phyloP scores from a whole-genome alignment of 2,797 vertebrate genomes.

The Melanogrammus aeglefinus region DNA sequence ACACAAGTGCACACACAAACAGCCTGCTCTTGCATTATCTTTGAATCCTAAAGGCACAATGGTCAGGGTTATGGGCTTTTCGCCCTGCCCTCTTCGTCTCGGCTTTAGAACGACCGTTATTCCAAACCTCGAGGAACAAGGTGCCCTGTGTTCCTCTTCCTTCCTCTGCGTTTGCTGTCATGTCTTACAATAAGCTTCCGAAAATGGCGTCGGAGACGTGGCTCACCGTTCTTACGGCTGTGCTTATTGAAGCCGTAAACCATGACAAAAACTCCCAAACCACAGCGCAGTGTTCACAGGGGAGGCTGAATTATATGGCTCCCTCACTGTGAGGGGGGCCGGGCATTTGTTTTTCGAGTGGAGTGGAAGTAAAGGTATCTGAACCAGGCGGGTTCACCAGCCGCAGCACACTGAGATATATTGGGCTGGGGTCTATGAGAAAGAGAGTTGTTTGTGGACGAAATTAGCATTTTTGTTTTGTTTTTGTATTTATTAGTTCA shows the following conservation, averaged over 20 bases:
- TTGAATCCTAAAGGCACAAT: slow-evolving; percentile 20
- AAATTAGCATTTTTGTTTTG: not conserved
- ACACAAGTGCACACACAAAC: slow-evolving; percentile 20
- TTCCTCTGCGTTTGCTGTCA: slow-evolving; percentile 24
- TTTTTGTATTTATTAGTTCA: not conserved
- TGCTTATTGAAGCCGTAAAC: slow-evolving; percentile 55
- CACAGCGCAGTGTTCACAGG: slow-evolving; percentile 17
- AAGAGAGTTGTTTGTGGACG: not conserved
- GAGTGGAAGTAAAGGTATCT: slow-evolving; percentile 37
- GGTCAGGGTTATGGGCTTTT: slow-evolving; percentile 5
- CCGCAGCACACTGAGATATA: slow-evolving; percentile 25
- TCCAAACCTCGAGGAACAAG: not conserved
- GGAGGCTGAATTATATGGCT: slow-evolving; percentile 23
- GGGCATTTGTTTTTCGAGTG: slow-evolving; percentile 40
- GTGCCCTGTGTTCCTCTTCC: slow-evolving; percentile 17
- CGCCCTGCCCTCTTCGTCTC: slow-evolving; percentile 15
- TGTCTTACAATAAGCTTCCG: slow-evolving; percentile 17
- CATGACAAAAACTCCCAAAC: slow-evolving; percentile 30
- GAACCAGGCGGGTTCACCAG: slow-evolving; percentile 32
- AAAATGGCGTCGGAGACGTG: slow-evolving; percentile 10
- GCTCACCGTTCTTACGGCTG: slow-evolving; percentile 25
- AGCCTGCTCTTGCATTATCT: slow-evolving; percentile 36
- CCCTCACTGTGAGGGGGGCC: slow-evolving; percentile 10
- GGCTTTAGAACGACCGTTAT: slow-evolving; percentile 7
- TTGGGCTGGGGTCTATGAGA: slow-evolving; percentile 11